A percentile compares a stretch with the other conserved stretches of the same genome.
Evolutionary conservation across 2,113 vertebrate genomes (phyloP).

Genomic region (Rafetus swinhoei): DNA sequence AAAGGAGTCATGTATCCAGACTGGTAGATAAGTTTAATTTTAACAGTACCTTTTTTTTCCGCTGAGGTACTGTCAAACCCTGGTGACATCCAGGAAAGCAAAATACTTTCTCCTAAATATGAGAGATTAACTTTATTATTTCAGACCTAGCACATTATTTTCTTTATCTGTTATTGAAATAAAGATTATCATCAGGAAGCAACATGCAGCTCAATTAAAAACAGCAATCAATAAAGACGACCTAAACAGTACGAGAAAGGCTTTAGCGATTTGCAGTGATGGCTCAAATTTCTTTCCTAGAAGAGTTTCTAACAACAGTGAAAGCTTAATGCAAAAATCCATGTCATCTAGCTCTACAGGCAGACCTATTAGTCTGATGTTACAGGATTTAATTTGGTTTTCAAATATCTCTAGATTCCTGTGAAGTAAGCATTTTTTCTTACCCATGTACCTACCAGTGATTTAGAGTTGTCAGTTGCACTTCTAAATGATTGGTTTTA

Average conservation of each 20-base stretch:
- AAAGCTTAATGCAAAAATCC: constrained; percentile 37
- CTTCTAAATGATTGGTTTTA: neutral
- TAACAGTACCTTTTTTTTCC: neutral
- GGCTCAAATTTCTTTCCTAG: constrained; percentile 50
- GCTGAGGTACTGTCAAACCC: rapidly evolving
- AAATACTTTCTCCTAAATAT: rapidly evolving
- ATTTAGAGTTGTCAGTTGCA: neutral
- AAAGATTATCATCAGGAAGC: constrained; percentile 19
- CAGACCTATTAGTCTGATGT: neutral
- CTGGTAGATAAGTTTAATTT: neutral
- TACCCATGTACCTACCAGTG: neutral
- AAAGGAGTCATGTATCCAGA: rapidly evolving
- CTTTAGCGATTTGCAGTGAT: constrained; percentile 14
- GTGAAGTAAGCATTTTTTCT: neutral
- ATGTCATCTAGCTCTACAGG: neutral
- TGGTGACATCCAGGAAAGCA: neutral
- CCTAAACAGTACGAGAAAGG: constrained; percentile 24
- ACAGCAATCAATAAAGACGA: constrained; percentile 39
- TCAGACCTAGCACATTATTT: neutral
- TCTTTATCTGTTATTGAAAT: neutral
- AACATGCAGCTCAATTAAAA: constrained; percentile 48
- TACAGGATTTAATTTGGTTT: neutral
- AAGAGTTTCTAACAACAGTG: constrained; percentile 37
- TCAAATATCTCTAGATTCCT: neutral
- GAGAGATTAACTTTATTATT: neutral